Base-by-base conservation (phyloP, 2,113 vertebrate genomes). In the Catharus bicknelli region DNA sequence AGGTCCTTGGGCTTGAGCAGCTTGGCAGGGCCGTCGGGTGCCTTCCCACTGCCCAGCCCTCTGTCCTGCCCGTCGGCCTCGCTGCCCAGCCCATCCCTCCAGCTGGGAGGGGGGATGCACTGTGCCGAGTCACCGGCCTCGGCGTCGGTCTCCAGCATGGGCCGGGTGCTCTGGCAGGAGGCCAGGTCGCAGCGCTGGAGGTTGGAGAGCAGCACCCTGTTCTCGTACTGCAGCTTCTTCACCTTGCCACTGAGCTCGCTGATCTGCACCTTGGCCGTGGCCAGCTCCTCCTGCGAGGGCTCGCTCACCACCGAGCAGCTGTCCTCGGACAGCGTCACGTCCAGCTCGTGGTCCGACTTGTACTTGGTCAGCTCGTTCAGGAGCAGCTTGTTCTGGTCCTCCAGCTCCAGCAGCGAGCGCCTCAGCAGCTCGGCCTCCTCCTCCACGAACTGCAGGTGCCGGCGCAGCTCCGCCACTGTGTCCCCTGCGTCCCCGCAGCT, bases 221-320 rank as follows among this genome's bases (percentile, higher is more conserved):
- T 99, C 97, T 99, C 99, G 0, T 99, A 99, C 97, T 99, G 99
- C n/a, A 99, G 98, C 97, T 99, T 99, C 97, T 99, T 99, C 86
- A 99, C 98, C 94, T 99, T 99, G 72, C 99, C 98, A 0, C 97
- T 98, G 89, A 99, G 98, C 93, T 99, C 99, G 3, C 98, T 98
- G 59, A 99, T 99, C 98, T 99, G 99, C 90, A 99, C 97, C 86
- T 98, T 98, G 32, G 99, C 98, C 0, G 98, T 94, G 16, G 98
- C 96, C 84, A 99, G 97, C 95, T 99, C 99, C 97, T 99, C 99
- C 96, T 99, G 98, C 17, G 98, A 98, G 47, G 98, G 98, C 73
- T 99, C 98, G 22, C 98, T 99, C 92, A 99, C 98, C 86, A 98
- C 98, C 0, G 98, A 97, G 86, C 98, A 98, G 94, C 98, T 98